Conservation (phyloP, 2,888 invertebrate genomes). For the Erebia aethiops region DNA sequence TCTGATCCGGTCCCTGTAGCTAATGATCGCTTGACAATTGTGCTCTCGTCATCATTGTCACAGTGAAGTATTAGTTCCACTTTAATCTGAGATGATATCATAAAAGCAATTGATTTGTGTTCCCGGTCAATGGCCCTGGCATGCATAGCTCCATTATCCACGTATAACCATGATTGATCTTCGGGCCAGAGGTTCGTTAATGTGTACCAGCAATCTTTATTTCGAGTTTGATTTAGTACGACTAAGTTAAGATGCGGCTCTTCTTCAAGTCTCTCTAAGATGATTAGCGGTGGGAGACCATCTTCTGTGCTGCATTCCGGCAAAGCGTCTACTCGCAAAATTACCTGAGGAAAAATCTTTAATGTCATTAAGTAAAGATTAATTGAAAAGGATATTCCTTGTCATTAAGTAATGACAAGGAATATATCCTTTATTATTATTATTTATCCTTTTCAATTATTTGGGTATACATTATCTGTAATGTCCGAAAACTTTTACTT, state of each 20-base stretch:
- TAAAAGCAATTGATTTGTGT: slow-evolving; percentile 70
- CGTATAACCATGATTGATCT: slow-evolving; percentile 69
- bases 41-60: slow-evolving; percentile 46
- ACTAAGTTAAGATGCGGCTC: slow-evolving; percentile 61
- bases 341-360: slow-evolving; percentile 52
- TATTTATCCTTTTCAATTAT: background rate
- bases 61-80: slow-evolving; percentile 69
- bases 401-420: too few relatives aligned
- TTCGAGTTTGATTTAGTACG: slow-evolving; percentile 49
- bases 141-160: slow-evolving; percentile 66
- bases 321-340: slow-evolving; percentile 57
- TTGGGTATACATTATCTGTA: background rate
- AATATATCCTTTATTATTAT: too few relatives aligned
- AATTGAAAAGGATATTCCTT: too few relatives aligned
- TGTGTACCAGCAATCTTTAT: slow-evolving; percentile 60
- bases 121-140: slow-evolving; percentile 70
- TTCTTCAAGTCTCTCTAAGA: slow-evolving; percentile 71
- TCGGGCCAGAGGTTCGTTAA: slow-evolving; percentile 68
- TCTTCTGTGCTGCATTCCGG: slow-evolving; percentile 52
- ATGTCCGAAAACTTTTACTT: too few relatives aligned
- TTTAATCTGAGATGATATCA: slow-evolving; percentile 76
- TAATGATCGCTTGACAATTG: slow-evolving; percentile 58
- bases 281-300: slow-evolving; percentile 62
- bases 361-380: too few relatives aligned
- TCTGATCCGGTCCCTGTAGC: slow-evolving; percentile 44